These are phyloP conservation scores for Dyspetes luteomarginatus DNA, from an alignment of 2,888 invertebrate species.

Conservation along the genomic window DNA sequence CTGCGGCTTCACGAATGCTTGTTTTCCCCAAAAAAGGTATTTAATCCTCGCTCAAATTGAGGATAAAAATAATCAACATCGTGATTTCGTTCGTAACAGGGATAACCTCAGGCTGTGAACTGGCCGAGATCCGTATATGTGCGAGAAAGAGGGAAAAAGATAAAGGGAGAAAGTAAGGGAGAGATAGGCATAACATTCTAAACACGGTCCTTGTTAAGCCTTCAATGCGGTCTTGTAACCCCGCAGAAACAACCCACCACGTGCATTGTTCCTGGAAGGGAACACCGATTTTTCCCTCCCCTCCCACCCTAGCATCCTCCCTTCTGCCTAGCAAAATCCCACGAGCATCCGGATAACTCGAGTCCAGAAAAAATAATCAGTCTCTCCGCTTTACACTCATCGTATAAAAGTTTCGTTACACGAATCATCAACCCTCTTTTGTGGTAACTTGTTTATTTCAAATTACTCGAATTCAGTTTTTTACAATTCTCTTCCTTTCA, in stretches of 20 bases:
- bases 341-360: slow-evolving; percentile 31
- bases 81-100: slow-evolving; percentile 46
- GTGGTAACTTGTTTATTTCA: neutral
- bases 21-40: slow-evolving; percentile 63
- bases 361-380: slow-evolving; percentile 1
- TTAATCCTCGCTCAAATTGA: slow-evolving; percentile 64
- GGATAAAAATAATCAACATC: slow-evolving; percentile 76
- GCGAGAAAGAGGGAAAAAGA: slow-evolving; percentile 10
- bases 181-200: slow-evolving; percentile 66
- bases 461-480: neutral
- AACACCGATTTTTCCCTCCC: slow-evolving; percentile 65
- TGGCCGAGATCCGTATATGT: slow-evolving; percentile 8
- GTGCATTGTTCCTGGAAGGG: slow-evolving; percentile 73
- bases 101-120: slow-evolving; percentile 26
- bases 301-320: neutral
- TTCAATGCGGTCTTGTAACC: slow-evolving; percentile 73
- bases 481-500: too few species aligned
- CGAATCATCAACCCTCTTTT: neutral
- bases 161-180: neutral
- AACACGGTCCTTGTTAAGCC: slow-evolving; percentile 78
- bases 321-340: slow-evolving; percentile 17
- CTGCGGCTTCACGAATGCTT: neutral
- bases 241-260: slow-evolving; percentile 71
- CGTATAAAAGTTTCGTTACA: neutral
- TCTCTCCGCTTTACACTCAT: neutral